Conservation (phyloP, 2,113 vertebrate genomes). For the Pagrus major region DNA sequence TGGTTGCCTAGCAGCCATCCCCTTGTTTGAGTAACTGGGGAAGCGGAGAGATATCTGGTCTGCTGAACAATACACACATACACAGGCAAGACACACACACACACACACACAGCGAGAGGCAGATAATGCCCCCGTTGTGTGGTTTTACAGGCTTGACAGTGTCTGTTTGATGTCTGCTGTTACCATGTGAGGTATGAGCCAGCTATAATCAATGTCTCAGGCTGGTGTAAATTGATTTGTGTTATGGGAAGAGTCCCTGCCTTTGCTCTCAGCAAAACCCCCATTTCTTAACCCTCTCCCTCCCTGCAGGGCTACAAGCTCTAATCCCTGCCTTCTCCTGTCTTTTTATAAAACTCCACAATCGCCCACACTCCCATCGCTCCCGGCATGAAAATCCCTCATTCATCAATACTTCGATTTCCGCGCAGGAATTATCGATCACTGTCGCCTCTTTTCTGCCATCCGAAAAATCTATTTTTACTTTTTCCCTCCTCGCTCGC, state of each 20-base stretch:
- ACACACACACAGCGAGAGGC: slow-evolving; percentile 33
- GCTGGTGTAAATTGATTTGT: slow-evolving; percentile 68
- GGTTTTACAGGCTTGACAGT: slow-evolving; percentile 65
- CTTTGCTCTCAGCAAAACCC: slow-evolving; percentile 32
- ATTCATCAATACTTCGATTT: slow-evolving; percentile 61
- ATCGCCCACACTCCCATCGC: slow-evolving; percentile 28
- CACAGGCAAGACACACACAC: slow-evolving; percentile 23
- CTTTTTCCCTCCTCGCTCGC: slow-evolving; percentile 37
- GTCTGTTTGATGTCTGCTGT: slow-evolving; percentile 75
- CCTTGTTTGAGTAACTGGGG: slow-evolving; percentile 79
- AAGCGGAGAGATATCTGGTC: slow-evolving; percentile 73
- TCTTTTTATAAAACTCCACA: slow-evolving; percentile 29
- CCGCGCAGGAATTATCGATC: slow-evolving; percentile 54
- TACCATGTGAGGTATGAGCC: slow-evolving; percentile 67
- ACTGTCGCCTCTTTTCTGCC: slow-evolving; percentile 34
- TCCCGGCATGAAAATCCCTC: slow-evolving; percentile 43
- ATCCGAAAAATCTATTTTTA: slow-evolving; percentile 74
- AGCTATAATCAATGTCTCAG: slow-evolving; percentile 70
- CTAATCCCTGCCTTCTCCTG: slow-evolving; percentile 12
- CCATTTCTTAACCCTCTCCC: slow-evolving; percentile 24
- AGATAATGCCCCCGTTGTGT: slow-evolving; percentile 60
- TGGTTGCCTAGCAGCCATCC: slow-evolving; percentile 82
- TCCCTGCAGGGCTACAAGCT: slow-evolving; percentile 20
- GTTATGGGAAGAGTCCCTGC: slow-evolving; percentile 52
- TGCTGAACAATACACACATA: slow-evolving; percentile 62